These are phyloP conservation scores for Trichonephila clavata DNA, from an alignment of 1,140 invertebrate species.

Conservation along the genomic window DNA sequence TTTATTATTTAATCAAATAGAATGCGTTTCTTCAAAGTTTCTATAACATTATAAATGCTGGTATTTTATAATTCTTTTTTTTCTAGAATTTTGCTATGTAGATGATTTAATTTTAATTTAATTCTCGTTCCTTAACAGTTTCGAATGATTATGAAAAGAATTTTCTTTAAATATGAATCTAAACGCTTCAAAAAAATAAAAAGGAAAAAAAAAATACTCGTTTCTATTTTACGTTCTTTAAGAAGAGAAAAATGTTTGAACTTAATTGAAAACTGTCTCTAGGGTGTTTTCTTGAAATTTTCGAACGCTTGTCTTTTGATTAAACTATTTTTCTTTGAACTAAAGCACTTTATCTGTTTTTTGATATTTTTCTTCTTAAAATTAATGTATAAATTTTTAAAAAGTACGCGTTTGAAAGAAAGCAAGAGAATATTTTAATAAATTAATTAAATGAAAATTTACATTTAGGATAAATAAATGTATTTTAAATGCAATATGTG, in stretches of 20 bases:
- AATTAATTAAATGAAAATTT: too few species aligned
- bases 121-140: not conserved
- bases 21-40: not conserved
- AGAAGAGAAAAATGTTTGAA: not conserved
- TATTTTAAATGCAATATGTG: too few species aligned
- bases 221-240: not conserved
- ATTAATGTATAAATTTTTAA: too few species aligned
- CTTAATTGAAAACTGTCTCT: not conserved
- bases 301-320: too few species aligned
- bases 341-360: too few species aligned
- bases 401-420: too few species aligned
- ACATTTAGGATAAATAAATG: too few species aligned
- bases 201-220: not conserved
- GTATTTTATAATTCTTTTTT: not conserved
- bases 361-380: too few species aligned
- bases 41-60: not conserved
- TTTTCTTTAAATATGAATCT: not conserved
- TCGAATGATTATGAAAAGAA: not conserved
- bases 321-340: too few species aligned
- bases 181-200: not conserved
- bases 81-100: not conserved
- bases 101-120: constrained; percentile 43
- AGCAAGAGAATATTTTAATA: too few species aligned
- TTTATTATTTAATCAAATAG: constrained; percentile 61
- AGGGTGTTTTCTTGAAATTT: not conserved